phyloP scores from a whole-genome alignment of 2,113 vertebrate genomes.

The Pituophis catenifer region DNA sequence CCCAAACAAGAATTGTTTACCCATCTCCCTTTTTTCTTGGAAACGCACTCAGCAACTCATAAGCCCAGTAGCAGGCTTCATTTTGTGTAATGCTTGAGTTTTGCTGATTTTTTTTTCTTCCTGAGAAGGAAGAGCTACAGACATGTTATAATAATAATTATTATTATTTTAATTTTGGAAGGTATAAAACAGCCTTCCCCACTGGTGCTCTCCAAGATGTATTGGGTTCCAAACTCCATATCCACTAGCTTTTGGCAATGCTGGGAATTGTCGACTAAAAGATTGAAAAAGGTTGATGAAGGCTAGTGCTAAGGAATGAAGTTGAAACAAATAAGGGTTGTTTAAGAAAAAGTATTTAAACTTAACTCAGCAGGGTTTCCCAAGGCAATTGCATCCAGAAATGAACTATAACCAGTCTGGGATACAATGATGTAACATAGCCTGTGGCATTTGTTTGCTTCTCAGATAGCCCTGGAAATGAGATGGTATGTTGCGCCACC shows the following conservation, averaged over 20 bases:
- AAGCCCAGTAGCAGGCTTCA: neutral
- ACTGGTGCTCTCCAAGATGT: neutral
- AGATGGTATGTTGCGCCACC: neutral
- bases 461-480: neutral
- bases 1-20: neutral
- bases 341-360: constrained; percentile 3
- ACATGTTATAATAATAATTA: neutral
- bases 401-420: constrained; percentile 1
- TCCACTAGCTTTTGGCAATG: neutral
- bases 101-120: neutral
- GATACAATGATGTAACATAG: neutral
- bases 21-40: neutral
- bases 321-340: neutral
- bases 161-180: neutral
- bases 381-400: neutral
- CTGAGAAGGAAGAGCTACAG: neutral
- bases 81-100: neutral
- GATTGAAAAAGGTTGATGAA: neutral
- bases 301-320: neutral
- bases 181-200: neutral
- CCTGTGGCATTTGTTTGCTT: too few species aligned
- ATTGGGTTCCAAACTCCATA: neutral
- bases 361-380: neutral
- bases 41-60: constrained; percentile 46
- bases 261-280: neutral